Base-by-base conservation (phyloP, 2,113 vertebrate genomes). In the Amphiprion ocellaris region DNA sequence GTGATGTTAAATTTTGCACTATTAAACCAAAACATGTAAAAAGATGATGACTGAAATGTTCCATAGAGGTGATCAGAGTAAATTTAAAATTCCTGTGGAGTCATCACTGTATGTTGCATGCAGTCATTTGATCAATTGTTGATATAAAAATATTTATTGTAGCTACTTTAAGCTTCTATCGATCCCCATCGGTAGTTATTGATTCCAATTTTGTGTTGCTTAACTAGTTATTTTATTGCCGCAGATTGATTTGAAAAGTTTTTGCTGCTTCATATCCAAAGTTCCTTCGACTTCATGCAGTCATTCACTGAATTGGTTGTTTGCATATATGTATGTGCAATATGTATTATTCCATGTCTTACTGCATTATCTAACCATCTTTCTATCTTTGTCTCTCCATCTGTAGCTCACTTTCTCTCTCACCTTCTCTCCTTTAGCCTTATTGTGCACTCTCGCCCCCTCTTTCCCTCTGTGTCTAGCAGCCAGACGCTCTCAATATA, bases 401-500 rank as follows among this genome's bases (percentile, higher is more conserved):
- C 56, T 26, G n/a, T 66, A 49, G 61, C 70, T 39, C 54, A 54
- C 72, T 17, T 15, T 76, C 63, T 82, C 86, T 59, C 83, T 21
- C 59, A 61, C 69, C 17, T 59, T 71, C 79, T 68, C 77, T 71
- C 62, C 86, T 90, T 63, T 79, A 78, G 85, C 72, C 70, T 83
- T 87, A 82, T 87, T 56, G 44, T 92, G 92, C 84, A 69, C 86
- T 87, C 87, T 87, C 82, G 84, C 92, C 90, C 83, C 89, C 87
- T 81, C 86, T 84, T 80, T 85, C 82, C 83, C 82, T 89, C 77
- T 81, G 95, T 92, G 95, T 95, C 95, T 95, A 96, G 95, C 96
- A 96, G 94, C 96, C 94, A 95, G 94, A 96, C 95, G 85, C 87
- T 96, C 97, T 96, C 95, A 92, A 95, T 96, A 96, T 96, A 97